These are phyloP conservation scores for Heterodera schachtii DNA, from an alignment of 1,140 invertebrate species.

Conservation along the genomic window DNA sequence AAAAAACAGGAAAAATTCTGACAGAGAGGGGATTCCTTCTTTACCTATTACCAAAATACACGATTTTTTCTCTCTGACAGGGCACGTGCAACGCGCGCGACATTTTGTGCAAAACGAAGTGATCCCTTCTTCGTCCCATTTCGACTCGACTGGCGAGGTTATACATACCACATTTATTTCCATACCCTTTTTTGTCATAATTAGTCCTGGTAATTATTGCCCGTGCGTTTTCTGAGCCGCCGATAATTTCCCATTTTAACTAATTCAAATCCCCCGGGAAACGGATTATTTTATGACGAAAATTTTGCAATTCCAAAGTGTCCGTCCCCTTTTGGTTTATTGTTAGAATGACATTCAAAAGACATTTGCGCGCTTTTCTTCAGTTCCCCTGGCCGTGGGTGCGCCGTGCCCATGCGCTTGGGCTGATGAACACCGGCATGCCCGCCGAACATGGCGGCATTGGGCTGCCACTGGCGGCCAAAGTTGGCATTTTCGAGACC, in stretches of 20 bases:
- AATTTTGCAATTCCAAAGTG: too few relatives aligned
- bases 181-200: too few relatives aligned
- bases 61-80: neutral
- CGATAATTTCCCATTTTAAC: too few relatives aligned
- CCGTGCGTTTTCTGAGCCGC: too few relatives aligned
- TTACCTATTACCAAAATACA: too few relatives aligned
- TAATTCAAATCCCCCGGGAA: too few relatives aligned
- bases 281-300: too few relatives aligned
- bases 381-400: slow-evolving; percentile 87
- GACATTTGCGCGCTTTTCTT: neutral
- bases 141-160: slow-evolving; percentile 21
- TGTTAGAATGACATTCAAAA: too few relatives aligned
- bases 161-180: neutral
- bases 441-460: slow-evolving; percentile 71
- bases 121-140: slow-evolving; percentile 9
- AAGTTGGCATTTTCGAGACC: slow-evolving; percentile 18
- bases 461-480: slow-evolving; percentile 14
- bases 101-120: slow-evolving; percentile 27
- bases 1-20: too few relatives aligned
- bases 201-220: too few relatives aligned
- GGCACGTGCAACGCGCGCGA: slow-evolving; percentile 12
- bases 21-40: too few relatives aligned
- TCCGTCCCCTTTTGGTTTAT: too few relatives aligned
- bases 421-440: slow-evolving; percentile 84
- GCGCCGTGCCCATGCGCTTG: slow-evolving; percentile 87